Percentiles rank a stretch among this genome's conserved stretches.
Conservation (phyloP, 2,113 vertebrate species). For the Gambusia holbrooki region DNA sequence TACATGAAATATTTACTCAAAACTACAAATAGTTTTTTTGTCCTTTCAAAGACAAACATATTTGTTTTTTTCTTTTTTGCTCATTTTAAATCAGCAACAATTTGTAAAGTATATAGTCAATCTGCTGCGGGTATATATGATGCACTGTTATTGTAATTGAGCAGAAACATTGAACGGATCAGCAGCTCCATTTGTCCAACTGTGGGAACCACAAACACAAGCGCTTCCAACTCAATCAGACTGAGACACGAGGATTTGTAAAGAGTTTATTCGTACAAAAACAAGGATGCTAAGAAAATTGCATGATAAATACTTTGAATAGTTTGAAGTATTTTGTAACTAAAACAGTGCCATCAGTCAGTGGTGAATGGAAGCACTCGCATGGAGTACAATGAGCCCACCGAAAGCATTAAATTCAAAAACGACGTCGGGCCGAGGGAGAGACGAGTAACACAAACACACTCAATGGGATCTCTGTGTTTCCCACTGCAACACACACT, state of each 20-base stretch:
- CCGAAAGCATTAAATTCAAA: slow-evolving; percentile 30
- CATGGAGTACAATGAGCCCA: slow-evolving; percentile 55
- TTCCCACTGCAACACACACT: slow-evolving; percentile 29
- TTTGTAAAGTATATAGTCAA: too few relatives aligned
- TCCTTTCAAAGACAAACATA: too few relatives aligned
- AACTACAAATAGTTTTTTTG: too few relatives aligned
- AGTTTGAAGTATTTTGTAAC: slow-evolving; percentile 53
- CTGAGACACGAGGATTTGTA: slow-evolving; percentile 33
- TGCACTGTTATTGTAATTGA: background rate
- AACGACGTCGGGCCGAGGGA: slow-evolving; percentile 24
- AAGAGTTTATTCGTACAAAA: slow-evolving; percentile 73
- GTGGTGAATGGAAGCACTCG: slow-evolving; percentile 63
- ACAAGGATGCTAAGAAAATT: slow-evolving; percentile 61
- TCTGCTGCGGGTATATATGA: background rate
- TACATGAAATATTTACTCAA: too few relatives aligned
- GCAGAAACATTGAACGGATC: background rate
- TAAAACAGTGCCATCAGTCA: slow-evolving; percentile 61
- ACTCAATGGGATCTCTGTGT: slow-evolving; percentile 38
- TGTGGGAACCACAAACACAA: background rate
- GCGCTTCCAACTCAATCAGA: background rate
- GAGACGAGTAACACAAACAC: slow-evolving; percentile 24
- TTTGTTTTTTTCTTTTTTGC: too few relatives aligned
- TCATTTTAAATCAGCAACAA: too few relatives aligned
- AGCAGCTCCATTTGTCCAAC: background rate
- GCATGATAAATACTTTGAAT: slow-evolving; percentile 70